Evolutionary conservation across 2,113 vertebrate genomes (phyloP), one percentile per base, ranked within the genome.

Genomic region (Corythoichthys intestinalis): DNA sequence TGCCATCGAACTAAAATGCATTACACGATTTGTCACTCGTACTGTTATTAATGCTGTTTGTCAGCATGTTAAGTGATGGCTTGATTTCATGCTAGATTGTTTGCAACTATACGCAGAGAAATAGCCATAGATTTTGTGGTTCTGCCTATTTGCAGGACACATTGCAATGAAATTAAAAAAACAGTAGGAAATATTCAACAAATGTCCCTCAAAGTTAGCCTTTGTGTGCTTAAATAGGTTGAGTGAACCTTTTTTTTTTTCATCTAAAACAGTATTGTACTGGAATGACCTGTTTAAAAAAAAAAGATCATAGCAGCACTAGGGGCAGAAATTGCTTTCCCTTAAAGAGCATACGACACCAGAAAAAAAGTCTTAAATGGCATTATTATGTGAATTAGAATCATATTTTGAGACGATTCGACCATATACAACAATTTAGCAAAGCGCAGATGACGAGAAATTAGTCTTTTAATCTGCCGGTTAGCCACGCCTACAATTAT

Each of bases 11-110:
- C 14, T 41, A 41, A 61, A 75, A 12, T 15, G 71, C 70, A 67
- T 34, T 47, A 34, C 34, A 46, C 47, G 58, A 28, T 76, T 73
- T 48, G 62, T 59, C 60, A 63, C 62, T 72, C 11, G 56, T 65
- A 49, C 17, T 7, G 67, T 41, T 34, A 77, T 80, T 65, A 69
- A 69, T 60, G 58, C 57, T 28, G 62, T 65, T 3, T 67, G 73
- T 81, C 81, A 69, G 65, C 57, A n/a, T 39, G 73, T 73, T 83
- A 74, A 90, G 85, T 80, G 81, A 90, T 75, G 79, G 50, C 39
- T 58, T 75, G 58, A 74, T 80, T 83, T 65, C 69, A 68, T 52
- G 48, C 70, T 54, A 66, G 64, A 81, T 82, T 38, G 46, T 65
- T 58, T 39, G 53, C 10, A 34, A 64, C 53, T 39, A 65, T 48